Evolutionary conservation across 2,888 invertebrate genomes (phyloP).

Genomic region (Herminia tarsipennalis): DNA sequence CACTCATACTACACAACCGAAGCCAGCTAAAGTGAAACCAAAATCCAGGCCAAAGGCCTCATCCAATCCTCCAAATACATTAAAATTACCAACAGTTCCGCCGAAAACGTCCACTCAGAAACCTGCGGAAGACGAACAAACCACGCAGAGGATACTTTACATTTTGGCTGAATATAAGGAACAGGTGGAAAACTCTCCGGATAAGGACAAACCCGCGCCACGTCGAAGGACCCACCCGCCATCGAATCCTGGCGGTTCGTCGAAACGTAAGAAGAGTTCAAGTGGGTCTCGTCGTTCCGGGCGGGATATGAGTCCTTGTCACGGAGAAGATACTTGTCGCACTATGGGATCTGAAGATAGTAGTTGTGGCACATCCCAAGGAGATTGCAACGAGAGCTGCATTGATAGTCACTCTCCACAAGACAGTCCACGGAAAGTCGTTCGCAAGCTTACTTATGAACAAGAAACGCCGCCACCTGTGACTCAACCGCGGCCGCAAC

Average conservation of each 20-base stretch:
- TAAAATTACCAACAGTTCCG: slow-evolving; percentile 88
- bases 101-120: slow-evolving; percentile 86
- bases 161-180: slow-evolving; percentile 93
- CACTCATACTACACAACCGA: slow-evolving; percentile 28
- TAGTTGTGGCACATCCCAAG: slow-evolving; percentile 88
- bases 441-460: slow-evolving; percentile 76
- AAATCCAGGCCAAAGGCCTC: slow-evolving; percentile 86
- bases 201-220: slow-evolving; percentile 93
- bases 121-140: slow-evolving; percentile 92
- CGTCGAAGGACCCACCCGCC: slow-evolving; percentile 90
- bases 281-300: slow-evolving; percentile 85
- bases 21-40: slow-evolving; percentile 69
- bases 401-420: slow-evolving; percentile 85
- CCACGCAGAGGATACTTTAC: slow-evolving; percentile 91
- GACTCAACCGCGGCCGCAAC: slow-evolving; percentile 59
- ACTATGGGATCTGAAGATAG: slow-evolving; percentile 92
- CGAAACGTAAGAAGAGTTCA: slow-evolving; percentile 89
- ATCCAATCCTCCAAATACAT: slow-evolving; percentile 83
- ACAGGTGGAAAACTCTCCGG: slow-evolving; percentile 92
- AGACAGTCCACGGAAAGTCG: slow-evolving; percentile 80
- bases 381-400: slow-evolving; percentile 79
- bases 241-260: slow-evolving; percentile 88
- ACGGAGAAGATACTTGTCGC: slow-evolving; percentile 88
- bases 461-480: slow-evolving; percentile 68
- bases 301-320: slow-evolving; percentile 85